phyloP scores from a whole-genome alignment of 1,140 invertebrate species.

The Heliconius hermathena region DNA sequence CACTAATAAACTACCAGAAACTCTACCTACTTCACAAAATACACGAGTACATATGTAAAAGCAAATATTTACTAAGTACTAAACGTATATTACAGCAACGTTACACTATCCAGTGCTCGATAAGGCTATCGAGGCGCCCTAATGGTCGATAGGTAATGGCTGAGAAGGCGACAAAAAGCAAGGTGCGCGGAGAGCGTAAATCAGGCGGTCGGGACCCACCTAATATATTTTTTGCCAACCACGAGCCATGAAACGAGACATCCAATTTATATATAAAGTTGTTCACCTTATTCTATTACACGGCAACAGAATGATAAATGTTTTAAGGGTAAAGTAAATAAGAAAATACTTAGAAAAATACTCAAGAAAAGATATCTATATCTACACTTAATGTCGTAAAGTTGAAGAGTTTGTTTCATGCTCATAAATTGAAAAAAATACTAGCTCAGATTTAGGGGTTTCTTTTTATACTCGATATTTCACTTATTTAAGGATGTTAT shows the following conservation, averaged over 20 bases:
- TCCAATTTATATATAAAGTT: conserved; percentile 15
- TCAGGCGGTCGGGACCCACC: conserved; percentile 29
- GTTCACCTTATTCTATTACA: conserved; percentile 14
- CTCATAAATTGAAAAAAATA: too few species aligned
- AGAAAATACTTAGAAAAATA: background rate
- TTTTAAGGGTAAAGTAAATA: background rate
- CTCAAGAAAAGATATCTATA: too few species aligned
- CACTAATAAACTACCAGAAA: background rate
- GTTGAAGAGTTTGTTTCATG: too few species aligned
- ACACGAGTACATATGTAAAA: background rate
- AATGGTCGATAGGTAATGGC: conserved; percentile 29
- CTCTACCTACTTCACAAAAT: background rate
- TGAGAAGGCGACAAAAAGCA: conserved; percentile 42
- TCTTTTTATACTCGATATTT: too few species aligned
- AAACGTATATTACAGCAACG: background rate
- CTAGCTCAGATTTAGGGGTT: too few species aligned
- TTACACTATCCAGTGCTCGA: background rate
- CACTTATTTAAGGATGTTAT: too few species aligned
- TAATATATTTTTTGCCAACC: conserved; percentile 43
- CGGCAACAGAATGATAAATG: background rate
- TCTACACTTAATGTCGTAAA: too few species aligned
- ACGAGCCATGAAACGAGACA: conserved; percentile 31
- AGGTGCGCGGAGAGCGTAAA: conserved; percentile 40
- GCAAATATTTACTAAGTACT: background rate
- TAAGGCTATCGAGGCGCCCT: conserved; percentile 4